Base-by-base conservation (phyloP, 2,797 vertebrate species). In the Semotilus atromaculatus region DNA sequence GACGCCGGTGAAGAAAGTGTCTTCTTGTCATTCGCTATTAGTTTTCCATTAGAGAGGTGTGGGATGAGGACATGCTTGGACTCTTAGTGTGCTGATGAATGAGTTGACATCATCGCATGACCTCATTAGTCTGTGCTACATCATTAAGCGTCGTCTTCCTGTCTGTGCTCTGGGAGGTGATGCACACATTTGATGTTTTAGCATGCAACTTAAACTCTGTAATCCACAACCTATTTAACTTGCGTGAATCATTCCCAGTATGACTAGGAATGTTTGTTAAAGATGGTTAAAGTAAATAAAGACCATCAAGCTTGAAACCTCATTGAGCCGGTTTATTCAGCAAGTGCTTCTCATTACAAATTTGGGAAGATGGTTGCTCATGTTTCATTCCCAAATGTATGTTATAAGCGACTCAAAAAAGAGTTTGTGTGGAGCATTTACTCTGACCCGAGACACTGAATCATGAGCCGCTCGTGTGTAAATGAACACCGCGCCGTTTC, bases 1-100 rank as follows among this genome's bases (percentile, higher is more conserved):
- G 64, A 23, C 9, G n/a, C n/a, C n/a, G 4, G 18, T 16, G 29
- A 29, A 68, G 19, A 64, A 38, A 45, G 58, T 8, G 11, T 38
- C 51, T 82, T 73, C 9, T 5, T 3, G 29, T 34, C 2, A 1
- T 31, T 21, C 8, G 7, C 7, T 23, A 5, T 58, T 43, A 21
- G 80, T n/a, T 73, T 64, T 64, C 70, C 55, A 4, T 62, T 48
- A 7, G 29, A 36, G 70, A 74, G 23, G 21, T 76, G 73, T 66
- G 51, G 38, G 75, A 43, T 55, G 36, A 45, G 45, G 23, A 74
- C 55, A 10, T 55, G 23, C 2, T 85, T 34, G 55, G 43, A 48
- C 21, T 19, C 10, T 62, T 80, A 16, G 23, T 11, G 53, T 73
- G 26, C 40, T 77, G 45, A 66, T 38, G 23, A 53, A 19, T 14